Conservation (phyloP, 2,113 vertebrate species). For the Tyto alba region DNA sequence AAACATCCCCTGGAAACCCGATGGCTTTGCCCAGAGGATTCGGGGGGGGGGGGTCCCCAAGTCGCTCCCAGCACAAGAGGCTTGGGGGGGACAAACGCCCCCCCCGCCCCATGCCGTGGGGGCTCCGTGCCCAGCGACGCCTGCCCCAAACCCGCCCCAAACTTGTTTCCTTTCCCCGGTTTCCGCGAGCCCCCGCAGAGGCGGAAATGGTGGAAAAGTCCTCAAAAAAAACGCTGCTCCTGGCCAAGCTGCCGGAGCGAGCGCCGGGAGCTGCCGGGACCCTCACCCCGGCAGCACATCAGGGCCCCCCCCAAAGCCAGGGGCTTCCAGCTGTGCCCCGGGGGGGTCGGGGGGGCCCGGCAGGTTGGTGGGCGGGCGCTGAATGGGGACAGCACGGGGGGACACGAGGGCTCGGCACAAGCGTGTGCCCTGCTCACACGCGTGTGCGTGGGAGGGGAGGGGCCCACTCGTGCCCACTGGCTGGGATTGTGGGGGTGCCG, state of each 20-base stretch:
- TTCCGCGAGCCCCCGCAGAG: not conserved
- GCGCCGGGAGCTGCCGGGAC: fast-evolving
- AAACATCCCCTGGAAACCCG: not conserved
- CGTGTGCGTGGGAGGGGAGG: not conserved
- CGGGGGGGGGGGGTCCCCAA: no score
- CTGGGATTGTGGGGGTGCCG: fast-evolving
- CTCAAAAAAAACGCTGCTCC: not conserved
- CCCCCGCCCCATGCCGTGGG: no score
- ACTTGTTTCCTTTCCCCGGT: not conserved
- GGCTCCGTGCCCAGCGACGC: no score
- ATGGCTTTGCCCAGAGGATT: no score
- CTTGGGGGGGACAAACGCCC: no score
- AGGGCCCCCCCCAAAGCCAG: fast-evolving
- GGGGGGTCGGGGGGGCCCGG: not conserved
- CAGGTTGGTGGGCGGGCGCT: fast-evolving
- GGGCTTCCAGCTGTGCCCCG: not conserved
- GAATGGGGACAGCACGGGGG: not conserved
- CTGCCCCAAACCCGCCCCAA: not conserved
- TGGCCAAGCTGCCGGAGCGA: not conserved
- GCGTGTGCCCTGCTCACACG: no score
- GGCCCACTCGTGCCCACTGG: fast-evolving
- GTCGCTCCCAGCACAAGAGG: no score
- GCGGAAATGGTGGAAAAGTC: slow-evolving; percentile 8
- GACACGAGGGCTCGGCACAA: not conserved
- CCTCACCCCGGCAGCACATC: fast-evolving